These are phyloP conservation scores for Tipula unca DNA, from an alignment of 2,888 invertebrate genomes.

Conservation along the genomic window DNA sequence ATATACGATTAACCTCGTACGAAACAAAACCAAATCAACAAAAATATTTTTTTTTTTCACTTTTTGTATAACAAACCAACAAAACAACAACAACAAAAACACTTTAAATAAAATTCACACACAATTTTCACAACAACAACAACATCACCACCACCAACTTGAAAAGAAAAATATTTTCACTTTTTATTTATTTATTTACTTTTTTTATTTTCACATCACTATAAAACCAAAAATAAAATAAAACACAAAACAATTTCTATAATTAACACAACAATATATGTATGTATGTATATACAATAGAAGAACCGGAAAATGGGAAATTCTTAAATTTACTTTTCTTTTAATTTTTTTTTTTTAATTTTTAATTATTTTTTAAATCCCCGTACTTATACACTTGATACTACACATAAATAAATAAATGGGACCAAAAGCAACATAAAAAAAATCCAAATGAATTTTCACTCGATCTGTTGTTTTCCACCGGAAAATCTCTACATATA, in stretches of 20 bases:
- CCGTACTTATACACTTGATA: background rate
- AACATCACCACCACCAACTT: too few relatives aligned
- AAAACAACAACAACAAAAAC: background rate
- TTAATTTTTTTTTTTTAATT: background rate
- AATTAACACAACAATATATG: background rate
- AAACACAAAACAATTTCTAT: background rate
- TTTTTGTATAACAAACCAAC: background rate
- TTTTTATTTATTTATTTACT: background rate
- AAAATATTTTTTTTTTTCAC: background rate
- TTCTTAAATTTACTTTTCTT: background rate
- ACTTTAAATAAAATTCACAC: background rate
- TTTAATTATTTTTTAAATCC: background rate
- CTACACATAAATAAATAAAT: too few relatives aligned
- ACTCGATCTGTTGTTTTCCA: background rate
- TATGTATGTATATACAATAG: background rate
- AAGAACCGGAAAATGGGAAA: background rate
- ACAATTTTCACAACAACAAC: slow-evolving; percentile 2
- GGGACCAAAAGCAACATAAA: background rate
- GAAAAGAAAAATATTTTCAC: background rate
- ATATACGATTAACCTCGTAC: background rate
- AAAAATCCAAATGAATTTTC: background rate
- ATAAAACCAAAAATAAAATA: background rate
- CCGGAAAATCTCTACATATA: background rate
- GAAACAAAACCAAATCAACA: too few relatives aligned
- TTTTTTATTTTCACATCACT: background rate